Evolutionary conservation across 2,888 invertebrate genomes (phyloP).

Genomic region (Acleris laterana): DNA sequence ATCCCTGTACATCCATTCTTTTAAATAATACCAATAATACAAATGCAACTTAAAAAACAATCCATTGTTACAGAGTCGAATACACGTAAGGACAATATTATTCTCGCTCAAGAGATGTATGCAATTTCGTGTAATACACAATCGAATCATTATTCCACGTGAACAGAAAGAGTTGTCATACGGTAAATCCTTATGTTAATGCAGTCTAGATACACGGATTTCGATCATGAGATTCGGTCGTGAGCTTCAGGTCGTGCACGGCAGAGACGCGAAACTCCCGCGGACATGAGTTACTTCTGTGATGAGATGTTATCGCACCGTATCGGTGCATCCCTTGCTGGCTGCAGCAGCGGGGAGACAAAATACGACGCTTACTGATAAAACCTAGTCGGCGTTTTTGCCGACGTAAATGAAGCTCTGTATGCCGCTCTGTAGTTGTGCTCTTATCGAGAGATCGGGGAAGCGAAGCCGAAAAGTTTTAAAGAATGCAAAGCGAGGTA

Average conservation of each 20-base stretch:
- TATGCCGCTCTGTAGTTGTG: conserved; percentile 17
- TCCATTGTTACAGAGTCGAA: conserved; percentile 58
- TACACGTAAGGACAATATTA: conserved; percentile 55
- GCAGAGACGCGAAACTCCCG: conserved; percentile 57
- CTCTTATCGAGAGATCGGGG: conserved; percentile 26
- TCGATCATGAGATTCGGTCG: conserved; percentile 78
- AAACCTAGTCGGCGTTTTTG: conserved; percentile 35
- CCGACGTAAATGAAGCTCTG: conserved; percentile 23
- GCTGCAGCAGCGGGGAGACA: conserved; percentile 37
- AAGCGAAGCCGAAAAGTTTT: conserved; percentile 9
- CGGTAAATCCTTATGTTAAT: conserved; percentile 77
- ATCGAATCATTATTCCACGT: conserved; percentile 76
- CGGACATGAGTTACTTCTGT: conserved; percentile 59
- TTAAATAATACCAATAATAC: background rate
- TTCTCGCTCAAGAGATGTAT: conserved; percentile 66
- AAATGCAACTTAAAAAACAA: conserved; percentile 49
- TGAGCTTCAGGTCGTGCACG: conserved; percentile 73
- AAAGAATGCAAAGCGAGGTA: background rate
- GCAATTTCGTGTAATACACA: conserved; percentile 70
- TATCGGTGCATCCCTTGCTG: conserved; percentile 41
- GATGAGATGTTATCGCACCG: conserved; percentile 59
- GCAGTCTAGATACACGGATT: conserved; percentile 68
- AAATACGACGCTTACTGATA: conserved; percentile 35
- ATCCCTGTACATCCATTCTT: conserved; percentile 54
- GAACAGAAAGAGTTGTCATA: conserved; percentile 76